Conservation (phyloP, 2,888 invertebrate species). For the Dolichopus griseipennis region DNA sequence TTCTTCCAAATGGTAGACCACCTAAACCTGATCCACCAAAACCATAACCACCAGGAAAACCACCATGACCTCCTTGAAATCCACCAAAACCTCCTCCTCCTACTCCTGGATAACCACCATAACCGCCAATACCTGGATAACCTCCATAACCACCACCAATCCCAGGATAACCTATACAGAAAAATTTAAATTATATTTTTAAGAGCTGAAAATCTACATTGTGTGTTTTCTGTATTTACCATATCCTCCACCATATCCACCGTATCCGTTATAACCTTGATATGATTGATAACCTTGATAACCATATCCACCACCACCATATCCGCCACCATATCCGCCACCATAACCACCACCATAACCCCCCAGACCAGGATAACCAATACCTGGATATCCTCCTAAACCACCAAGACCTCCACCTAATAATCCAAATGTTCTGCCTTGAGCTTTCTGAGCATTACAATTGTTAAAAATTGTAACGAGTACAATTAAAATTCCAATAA, state of each 20-base stretch:
- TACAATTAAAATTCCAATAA: neutral
- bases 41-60: neutral
- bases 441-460: neutral
- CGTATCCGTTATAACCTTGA: neutral
- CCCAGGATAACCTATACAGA: neutral
- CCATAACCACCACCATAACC: neutral
- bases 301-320: constrained; percentile 2
- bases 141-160: neutral
- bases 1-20: neutral
- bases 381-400: neutral
- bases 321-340: constrained; percentile 1
- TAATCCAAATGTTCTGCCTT: neutral
- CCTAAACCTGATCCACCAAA: neutral
- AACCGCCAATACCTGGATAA: constrained; percentile 24
- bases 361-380: neutral
- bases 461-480: neutral
- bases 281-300: neutral
- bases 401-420: constrained; percentile 7
- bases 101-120: constrained; percentile 8
- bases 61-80: neutral
- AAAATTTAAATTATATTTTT: no score
- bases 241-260: constrained; percentile 14
- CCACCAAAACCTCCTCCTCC: neutral
- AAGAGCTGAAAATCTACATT: no score
- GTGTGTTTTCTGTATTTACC: constrained; percentile 13